Evolutionary conservation across 2,888 invertebrate genomes (phyloP), one percentile per base, ranked within the genome.

Genomic region (Podotricha telesiphe): DNA sequence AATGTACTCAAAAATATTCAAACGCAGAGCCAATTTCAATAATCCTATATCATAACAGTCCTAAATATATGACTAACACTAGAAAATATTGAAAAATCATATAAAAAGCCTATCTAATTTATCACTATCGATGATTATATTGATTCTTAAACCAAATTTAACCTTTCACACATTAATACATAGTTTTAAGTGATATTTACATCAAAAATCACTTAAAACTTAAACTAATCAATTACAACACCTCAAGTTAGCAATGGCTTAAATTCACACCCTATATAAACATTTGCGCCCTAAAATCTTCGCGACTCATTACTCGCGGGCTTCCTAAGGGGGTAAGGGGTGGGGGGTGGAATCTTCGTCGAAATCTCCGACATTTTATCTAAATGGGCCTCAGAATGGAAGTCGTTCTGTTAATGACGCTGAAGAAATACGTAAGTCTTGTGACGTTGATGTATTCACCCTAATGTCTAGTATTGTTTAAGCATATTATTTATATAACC

Each of bases 351-450:
- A 85, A 87, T 87, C 89, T 89, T 89, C 86, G 89, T 89, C 89
- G 88, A 91, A 92, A 93, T 93, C 92, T 93, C 86, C 88, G 91
- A 89, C 92, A 87, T 93, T 93, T 92, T 92, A 93, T 93, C 92
- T 93, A 91, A 93, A 93, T 92, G 92, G 92, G 91, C 88, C 86
- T 84, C 87, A 87, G 83, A 91, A 92, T 91, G 90, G 89, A 86
- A 83, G 87, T 86, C 89, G 87, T 89, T 86, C 82, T 84, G 81
- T 89, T 93, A 93, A 93, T 93, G 92, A 90, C 89, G 88, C 83
- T 83, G 86, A 90, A 93, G 92, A 93, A 91, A 89, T 86, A 86
- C 83, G 77, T 86, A 87, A 88, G 89, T 87, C 86, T 85, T 80
- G 72, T 80, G 86, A 86, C 86, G 83, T 80, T 86, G 88, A 87